Base-by-base conservation (phyloP, 2,797 vertebrate genomes). In the Coendou prehensilis region DNA sequence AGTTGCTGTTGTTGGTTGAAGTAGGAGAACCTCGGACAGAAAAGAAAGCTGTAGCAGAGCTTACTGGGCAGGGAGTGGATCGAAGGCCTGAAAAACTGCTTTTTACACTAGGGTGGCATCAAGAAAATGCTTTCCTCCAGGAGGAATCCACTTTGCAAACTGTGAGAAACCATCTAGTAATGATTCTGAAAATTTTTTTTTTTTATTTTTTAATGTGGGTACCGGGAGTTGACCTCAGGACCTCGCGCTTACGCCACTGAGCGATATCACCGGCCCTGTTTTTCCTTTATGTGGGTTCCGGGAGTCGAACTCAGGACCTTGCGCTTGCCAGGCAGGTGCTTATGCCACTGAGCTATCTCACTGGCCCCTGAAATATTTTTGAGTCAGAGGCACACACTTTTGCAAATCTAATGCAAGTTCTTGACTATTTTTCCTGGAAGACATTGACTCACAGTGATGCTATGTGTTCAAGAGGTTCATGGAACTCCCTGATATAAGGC, bases 1-100 rank as follows among this genome's bases (percentile, higher is more conserved):
- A 50, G 82, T 90, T 91, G 28, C 61, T 90, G 73, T 93, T 87
- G 47, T 64, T 96, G 56, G 76, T 88, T 79, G 45, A 67, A 80
- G 37, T 26, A 45, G 30, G 13, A 59, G 75, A 87, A 63, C 18
- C 41, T 84, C 26, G 37, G 71, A 56, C 50, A 95, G 83, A 73
- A 87, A 87, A 61, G 30, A 87, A 61, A 71, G 80, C 76, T 37
- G 41, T 73, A 73, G 82, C 81, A 56, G 73, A 59, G n/a, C 50
- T 93, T 17, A 11, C 50, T 56, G 47, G 14, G 45, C 73, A 75
- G 73, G 45, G 23, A 6, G 4, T 50, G 10, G 23, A 20, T 61
- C 54, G 10, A 92, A 59, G 69, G 20, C 8, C 50, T 3, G 17
- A 76, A 73, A 56, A 81, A 82, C 50, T 84, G 56, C 52, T 59